phyloP scores from a whole-genome alignment of 2,888 invertebrate genomes.

The Drosophila meridiana region DNA sequence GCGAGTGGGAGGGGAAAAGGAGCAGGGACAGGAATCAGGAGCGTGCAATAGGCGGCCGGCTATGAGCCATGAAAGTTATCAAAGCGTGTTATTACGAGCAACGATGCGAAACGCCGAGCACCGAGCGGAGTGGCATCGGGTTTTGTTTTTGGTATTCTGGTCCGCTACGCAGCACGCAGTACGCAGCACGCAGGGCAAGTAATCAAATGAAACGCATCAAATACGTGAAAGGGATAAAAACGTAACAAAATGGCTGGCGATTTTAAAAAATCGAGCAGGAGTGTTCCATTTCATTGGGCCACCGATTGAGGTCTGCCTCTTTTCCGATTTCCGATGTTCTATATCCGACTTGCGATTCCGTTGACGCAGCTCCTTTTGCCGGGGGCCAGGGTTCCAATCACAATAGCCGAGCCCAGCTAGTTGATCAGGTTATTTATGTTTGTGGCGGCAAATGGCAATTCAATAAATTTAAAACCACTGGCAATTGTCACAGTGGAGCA shows the following conservation, averaged over 20 bases:
- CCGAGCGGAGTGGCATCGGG: conserved; percentile 50
- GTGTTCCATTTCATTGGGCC: conserved; percentile 26
- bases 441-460: conserved; percentile 57
- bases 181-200: conserved; percentile 65
- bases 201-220: conserved; percentile 81
- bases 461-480: conserved; percentile 57
- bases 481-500: conserved; percentile 55
- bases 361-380: conserved; percentile 58
- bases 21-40: conserved; percentile 40
- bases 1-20: conserved; percentile 4
- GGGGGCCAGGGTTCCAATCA: conserved; percentile 16
- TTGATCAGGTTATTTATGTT: conserved; percentile 35
- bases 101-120: conserved; percentile 64
- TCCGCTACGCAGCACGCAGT: conserved; percentile 48
- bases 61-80: conserved; percentile 83
- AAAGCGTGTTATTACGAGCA: conserved; percentile 84
- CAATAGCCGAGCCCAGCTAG: conserved; percentile 10
- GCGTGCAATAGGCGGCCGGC: conserved; percentile 75
- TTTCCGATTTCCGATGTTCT: conserved; percentile 30
- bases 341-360: conserved; percentile 29
- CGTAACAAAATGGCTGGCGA: conserved; percentile 69
- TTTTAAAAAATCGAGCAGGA: conserved; percentile 56
- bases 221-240: conserved; percentile 72
- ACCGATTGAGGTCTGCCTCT: neutral
- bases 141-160: conserved; percentile 45